phyloP scores from a whole-genome alignment of 2,113 vertebrate species.

The Ciconia maguari region DNA sequence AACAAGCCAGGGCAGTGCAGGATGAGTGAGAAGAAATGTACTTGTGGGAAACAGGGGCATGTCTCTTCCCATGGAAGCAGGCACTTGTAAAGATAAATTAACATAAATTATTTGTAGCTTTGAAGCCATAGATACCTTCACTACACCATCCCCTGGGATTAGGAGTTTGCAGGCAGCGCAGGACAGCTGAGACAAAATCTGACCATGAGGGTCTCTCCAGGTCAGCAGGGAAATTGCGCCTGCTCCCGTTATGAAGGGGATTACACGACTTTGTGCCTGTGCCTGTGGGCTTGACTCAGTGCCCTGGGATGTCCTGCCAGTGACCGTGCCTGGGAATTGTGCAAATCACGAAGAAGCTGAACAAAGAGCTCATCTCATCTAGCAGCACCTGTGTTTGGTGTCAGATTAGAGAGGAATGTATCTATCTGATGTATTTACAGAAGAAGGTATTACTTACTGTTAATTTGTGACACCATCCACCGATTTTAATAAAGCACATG shows the following conservation, averaged over 20 bases:
- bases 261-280: not conserved
- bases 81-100: slow-evolving; percentile 1
- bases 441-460: not conserved
- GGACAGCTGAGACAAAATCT: not conserved
- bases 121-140: not conserved
- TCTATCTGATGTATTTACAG: not conserved
- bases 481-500: not conserved
- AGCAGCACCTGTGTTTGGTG: not conserved
- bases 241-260: not conserved
- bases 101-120: slow-evolving; percentile 35
- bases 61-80: not conserved
- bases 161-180: not conserved
- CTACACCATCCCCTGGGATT: not conserved
- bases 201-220: not conserved
- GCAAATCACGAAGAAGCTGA: not conserved
- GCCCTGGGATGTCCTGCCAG: not conserved
- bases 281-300: not conserved
- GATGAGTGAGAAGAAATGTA: not conserved
- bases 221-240: not conserved
- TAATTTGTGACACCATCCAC: not conserved
- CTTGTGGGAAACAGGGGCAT: not conserved
- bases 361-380: not conserved
- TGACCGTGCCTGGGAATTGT: not conserved
- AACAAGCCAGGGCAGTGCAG: not conserved
- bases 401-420: not conserved